Conservation (phyloP, 64 coral and sea anemone genomes). For the Stichodactyla mertensii region DNA sequence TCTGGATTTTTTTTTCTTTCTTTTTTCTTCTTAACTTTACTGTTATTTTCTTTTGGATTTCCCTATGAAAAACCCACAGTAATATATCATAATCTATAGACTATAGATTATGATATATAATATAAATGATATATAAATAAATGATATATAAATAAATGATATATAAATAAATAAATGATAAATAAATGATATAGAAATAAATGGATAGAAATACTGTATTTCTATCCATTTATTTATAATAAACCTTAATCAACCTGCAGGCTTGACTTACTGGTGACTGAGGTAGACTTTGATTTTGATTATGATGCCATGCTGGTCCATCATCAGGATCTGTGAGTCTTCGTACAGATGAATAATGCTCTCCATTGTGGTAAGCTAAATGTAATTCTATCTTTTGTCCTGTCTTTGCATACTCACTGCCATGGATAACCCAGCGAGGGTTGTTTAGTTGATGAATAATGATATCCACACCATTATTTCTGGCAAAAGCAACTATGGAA, state of each 20-base stretch:
- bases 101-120: too few relatives aligned
- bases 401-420: conserved; percentile 45
- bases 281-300: neutral
- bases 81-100: neutral
- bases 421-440: conserved; percentile 84
- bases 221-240: neutral
- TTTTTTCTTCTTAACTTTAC: conserved; percentile 24
- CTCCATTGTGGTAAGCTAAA: conserved; percentile 94
- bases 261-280: conserved; percentile 15
- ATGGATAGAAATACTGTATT: too few relatives aligned
- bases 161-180: too few relatives aligned
- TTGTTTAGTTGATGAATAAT: conserved; percentile 97
- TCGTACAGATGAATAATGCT: conserved; percentile 95
- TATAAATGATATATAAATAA: too few relatives aligned
- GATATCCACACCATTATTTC: conserved; percentile 82
- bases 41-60: conserved; percentile 11
- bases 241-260: neutral
- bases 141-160: too few relatives aligned
- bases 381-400: conserved; percentile 59
- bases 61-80: neutral
- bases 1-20: neutral
- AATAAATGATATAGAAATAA: too few relatives aligned
- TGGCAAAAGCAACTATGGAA: conserved; percentile 91
- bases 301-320: conserved; percentile 76
- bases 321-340: conserved; percentile 53